Evolutionary conservation across 2,113 vertebrate species (phyloP), one percentile per base, ranked within the genome.

Genomic region (Cryptotis parvus): DNA sequence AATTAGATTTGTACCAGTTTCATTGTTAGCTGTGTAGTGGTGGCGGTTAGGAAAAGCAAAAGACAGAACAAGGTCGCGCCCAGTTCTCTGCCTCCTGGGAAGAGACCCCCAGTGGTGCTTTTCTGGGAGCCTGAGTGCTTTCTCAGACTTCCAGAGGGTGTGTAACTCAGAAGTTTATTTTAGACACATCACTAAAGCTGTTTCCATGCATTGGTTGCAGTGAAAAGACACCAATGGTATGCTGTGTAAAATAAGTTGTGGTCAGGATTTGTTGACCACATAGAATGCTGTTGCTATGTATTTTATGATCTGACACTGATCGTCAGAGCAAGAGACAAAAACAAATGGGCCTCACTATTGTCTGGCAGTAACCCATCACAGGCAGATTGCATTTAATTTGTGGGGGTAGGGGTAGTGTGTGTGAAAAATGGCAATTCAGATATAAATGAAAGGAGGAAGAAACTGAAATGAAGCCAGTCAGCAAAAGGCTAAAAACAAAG

Each of bases 111-210:
- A 15, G 77, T 85, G 73, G 87, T 35, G n/a, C 41, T 63, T 92
- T 68, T 52, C 92, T 92, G 85, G n/a, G n/a, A n/a, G n/a, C n/a
- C n/a, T n/a, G 52, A 81, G 65, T 58, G 45, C 72, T 95, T 87
- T 96, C 94, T 73, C 94, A 43, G 91, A 95, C 84, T 95, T 96
- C 63, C 89, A 94, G 94, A 89, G 77, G 55, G 75, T 90, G 90
- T 89, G 84, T 94, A 95, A 96, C 41, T 95, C 92, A 45, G 89
- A 88, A 96, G 69, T 92, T 94, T 89, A 89, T 90, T 95, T 87
- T 65, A 94, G 90, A 89, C 94, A 92, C 95, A 90, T 96, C 95
- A 91, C 85, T 83, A 89, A 83, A 93, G 78, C 91, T 80, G 70
- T 1, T 33, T 95, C 84, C 75, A 90, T 91, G 66, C 92, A 90